Evolutionary conservation across 2,888 invertebrate genomes (phyloP).

Genomic region (Bombyx huttoni): DNA sequence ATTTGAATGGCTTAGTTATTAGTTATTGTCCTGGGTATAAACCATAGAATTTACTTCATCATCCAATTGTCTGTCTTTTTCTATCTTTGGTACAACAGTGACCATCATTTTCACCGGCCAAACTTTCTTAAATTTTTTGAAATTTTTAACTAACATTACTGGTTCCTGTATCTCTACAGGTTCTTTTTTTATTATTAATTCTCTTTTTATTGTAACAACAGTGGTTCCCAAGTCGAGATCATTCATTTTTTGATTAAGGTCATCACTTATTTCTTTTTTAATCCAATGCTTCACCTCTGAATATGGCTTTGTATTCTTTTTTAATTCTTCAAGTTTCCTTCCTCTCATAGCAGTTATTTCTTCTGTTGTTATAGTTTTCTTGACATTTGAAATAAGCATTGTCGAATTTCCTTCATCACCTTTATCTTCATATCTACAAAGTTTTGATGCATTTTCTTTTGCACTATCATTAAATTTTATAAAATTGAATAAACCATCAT

Average conservation of each 20-base stretch:
- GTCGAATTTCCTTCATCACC: slow-evolving; percentile 3
- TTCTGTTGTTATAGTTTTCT: slow-evolving; percentile 12
- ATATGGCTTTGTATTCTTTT: slow-evolving; percentile 25
- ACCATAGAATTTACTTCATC: background rate
- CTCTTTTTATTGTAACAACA: slow-evolving; percentile 35
- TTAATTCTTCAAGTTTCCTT: slow-evolving; percentile 43
- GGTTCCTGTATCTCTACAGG: slow-evolving; percentile 22
- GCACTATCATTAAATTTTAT: slow-evolving; percentile 24
- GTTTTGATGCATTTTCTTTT: slow-evolving; percentile 13
- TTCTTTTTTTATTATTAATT: slow-evolving; percentile 52
- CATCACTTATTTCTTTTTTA: slow-evolving; percentile 37
- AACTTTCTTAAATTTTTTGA: slow-evolving; percentile 61
- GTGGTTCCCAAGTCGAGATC: slow-evolving; percentile 45
- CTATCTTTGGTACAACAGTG: slow-evolving; percentile 29
- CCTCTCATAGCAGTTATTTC: slow-evolving; percentile 45
- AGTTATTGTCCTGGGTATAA: slow-evolving; percentile 5
- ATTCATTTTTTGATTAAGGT: slow-evolving; percentile 42
- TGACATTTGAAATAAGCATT: slow-evolving; percentile 8
- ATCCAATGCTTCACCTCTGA: slow-evolving; percentile 6
- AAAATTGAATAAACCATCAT: slow-evolving; percentile 56
- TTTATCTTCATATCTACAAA: slow-evolving; percentile 17
- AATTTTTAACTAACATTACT: slow-evolving; percentile 32
- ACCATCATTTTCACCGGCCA: slow-evolving; percentile 55
- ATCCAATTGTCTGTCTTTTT: slow-evolving; percentile 12
- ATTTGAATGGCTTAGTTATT: slow-evolving; percentile 8